phyloP scores from a whole-genome alignment of 1,140 invertebrate genomes.

The Dryas iulia region DNA sequence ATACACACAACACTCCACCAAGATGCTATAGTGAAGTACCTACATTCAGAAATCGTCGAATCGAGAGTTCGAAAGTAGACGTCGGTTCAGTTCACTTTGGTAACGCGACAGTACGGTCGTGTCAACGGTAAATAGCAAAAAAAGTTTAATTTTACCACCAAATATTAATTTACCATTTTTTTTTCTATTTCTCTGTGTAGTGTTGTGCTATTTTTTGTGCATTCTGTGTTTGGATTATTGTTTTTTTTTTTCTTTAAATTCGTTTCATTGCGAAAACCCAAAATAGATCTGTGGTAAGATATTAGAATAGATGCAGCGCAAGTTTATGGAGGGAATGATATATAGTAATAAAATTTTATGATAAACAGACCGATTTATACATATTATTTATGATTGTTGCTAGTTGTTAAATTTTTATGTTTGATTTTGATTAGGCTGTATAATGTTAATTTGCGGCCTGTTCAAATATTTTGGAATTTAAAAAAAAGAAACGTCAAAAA shows the following conservation, averaged over 20 bases:
- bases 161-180: slow-evolving; percentile 11
- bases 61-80: slow-evolving; percentile 47
- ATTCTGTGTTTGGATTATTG: slow-evolving; percentile 53
- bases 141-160: background rate
- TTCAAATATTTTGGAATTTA: background rate
- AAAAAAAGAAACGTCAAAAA: background rate
- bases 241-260: slow-evolving; percentile 36
- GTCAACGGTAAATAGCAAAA: slow-evolving; percentile 15
- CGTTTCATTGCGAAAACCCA: slow-evolving; percentile 58
- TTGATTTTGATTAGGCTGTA: background rate
- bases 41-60: slow-evolving; percentile 56
- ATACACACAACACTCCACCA: slow-evolving; percentile 33
- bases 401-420: background rate
- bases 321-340: slow-evolving; percentile 32
- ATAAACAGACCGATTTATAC: slow-evolving; percentile 5
- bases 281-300: slow-evolving; percentile 70
- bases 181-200: slow-evolving; percentile 35
- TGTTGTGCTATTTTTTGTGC: slow-evolving; percentile 49
- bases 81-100: slow-evolving; percentile 49
- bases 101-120: slow-evolving; percentile 50
- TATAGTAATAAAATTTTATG: slow-evolving; percentile 21
- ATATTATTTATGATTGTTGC: slow-evolving; percentile 10
- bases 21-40: slow-evolving; percentile 41
- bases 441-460: background rate
- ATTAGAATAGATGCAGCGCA: slow-evolving; percentile 54